Evolutionary conservation across 2,888 invertebrate species (phyloP).

Genomic region (Stenolophus ochropezus): DNA sequence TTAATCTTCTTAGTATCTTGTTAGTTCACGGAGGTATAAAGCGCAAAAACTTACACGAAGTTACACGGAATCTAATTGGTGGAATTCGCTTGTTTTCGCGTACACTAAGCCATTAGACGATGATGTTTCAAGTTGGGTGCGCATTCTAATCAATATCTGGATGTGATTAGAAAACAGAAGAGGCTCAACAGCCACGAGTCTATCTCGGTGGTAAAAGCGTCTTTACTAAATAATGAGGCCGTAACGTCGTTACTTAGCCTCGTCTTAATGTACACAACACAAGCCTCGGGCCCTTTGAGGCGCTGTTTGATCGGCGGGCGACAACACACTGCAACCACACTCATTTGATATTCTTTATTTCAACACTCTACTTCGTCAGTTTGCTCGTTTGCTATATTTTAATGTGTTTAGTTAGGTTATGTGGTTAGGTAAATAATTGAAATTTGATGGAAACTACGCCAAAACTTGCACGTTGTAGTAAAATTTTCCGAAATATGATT

Average conservation of each 20-base stretch:
- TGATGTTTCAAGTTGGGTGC: slow-evolving; percentile 31
- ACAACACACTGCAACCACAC: no score
- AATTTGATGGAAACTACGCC: no score
- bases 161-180: slow-evolving; percentile 34
- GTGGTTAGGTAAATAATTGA: no score
- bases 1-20: background rate
- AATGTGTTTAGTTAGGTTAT: no score
- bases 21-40: background rate
- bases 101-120: slow-evolving; percentile 21
- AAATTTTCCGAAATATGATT: no score
- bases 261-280: slow-evolving; percentile 68
- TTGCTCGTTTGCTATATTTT: no score
- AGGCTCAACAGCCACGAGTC: background rate
- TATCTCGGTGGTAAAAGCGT: slow-evolving; percentile 69
- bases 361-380: no score
- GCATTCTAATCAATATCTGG: slow-evolving; percentile 38
- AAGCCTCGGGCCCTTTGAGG: no score
- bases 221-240: slow-evolving; percentile 71
- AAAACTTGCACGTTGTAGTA: no score
- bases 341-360: no score
- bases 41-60: background rate
- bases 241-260: slow-evolving; percentile 69
- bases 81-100: background rate
- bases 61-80: background rate
- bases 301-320: no score